These are phyloP conservation scores for Melanocharis versteri DNA, from an alignment of 2,113 vertebrate genomes.

Conservation along the genomic window DNA sequence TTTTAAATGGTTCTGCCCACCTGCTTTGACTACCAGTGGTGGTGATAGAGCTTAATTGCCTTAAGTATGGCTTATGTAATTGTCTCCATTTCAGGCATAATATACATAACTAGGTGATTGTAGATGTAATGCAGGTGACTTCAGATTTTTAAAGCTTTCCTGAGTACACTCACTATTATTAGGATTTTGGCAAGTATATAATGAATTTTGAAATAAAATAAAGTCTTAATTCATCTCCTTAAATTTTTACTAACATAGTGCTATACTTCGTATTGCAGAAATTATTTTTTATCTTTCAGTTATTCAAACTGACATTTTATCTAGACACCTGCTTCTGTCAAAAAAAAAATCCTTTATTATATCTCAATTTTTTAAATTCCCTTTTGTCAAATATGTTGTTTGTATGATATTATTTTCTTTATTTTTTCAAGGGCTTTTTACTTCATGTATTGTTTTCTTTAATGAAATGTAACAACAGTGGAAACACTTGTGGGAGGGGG, in stretches of 20 bases:
- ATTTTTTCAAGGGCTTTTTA: not conserved
- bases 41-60: not conserved
- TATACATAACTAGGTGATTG: not conserved
- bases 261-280: not conserved
- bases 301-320: not conserved
- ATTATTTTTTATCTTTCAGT: not conserved
- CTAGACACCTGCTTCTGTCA: not conserved
- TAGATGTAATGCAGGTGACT: not conserved
- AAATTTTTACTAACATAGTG: not conserved
- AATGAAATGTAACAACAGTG: not conserved
- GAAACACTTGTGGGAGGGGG: not conserved
- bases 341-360: not conserved
- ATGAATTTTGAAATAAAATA: not conserved
- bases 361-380: not conserved
- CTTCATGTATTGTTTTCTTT: not conserved
- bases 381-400: not conserved
- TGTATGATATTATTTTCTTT: not conserved
- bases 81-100: not conserved
- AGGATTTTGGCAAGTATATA: not conserved
- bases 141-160: not conserved
- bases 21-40: not conserved
- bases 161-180: not conserved
- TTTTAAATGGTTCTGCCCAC: not conserved
- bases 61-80: not conserved
- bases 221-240: not conserved